A percentile compares a stretch with the other conserved stretches of the same genome.
Conservation (phyloP, 2,113 vertebrate genomes). For the Callorhinus ursinus region DNA sequence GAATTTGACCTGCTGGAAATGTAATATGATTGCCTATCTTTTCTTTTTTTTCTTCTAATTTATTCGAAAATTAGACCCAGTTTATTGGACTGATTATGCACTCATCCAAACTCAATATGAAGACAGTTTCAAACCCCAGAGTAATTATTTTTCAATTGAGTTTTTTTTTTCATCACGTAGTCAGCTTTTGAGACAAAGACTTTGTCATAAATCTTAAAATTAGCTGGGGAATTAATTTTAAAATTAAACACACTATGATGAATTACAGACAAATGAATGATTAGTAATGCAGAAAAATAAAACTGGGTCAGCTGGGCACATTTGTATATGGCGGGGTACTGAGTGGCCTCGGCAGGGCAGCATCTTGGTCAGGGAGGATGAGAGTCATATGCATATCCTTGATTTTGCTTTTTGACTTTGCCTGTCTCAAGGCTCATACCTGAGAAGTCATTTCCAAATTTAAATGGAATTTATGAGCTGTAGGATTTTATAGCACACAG, state of each 20-base stretch:
- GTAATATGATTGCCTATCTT: not conserved
- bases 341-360: no score
- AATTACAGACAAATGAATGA: conserved; percentile 44
- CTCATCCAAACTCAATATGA: not conserved
- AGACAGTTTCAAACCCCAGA: conserved; percentile 19
- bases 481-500: not conserved
- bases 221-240: conserved; percentile 52
- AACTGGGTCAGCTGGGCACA: not conserved
- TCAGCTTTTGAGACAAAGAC: conserved; percentile 2
- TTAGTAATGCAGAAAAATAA: not conserved
- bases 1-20: conserved; percentile 1
- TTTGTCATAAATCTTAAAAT: conserved; percentile 55
- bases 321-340: fast-evolving
- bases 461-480: not conserved
- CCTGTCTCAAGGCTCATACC: not conserved
- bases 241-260: conserved; percentile 51
- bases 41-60: not conserved
- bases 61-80: conserved; percentile 1
- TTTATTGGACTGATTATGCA: not conserved
- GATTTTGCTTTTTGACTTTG: conserved; percentile 36
- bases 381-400: not conserved
- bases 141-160: conserved; percentile 40
- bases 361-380: not conserved
- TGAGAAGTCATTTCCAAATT: not conserved
- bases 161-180: not conserved